Conservation (phyloP, 2,113 vertebrate genomes). For the Heliornis fulica region DNA sequence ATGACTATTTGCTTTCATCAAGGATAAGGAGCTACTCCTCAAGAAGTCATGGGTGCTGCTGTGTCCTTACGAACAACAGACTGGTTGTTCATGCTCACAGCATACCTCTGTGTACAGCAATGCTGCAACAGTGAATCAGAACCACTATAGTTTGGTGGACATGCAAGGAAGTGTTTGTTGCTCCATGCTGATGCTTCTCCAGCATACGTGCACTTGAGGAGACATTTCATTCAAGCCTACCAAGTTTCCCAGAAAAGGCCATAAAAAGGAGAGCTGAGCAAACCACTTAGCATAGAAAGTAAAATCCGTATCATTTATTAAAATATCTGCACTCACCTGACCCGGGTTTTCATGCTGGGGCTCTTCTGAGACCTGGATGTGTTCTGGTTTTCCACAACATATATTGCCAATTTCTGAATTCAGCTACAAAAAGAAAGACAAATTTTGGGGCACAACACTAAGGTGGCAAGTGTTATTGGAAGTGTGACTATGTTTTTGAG, state of each 20-base stretch:
- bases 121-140: fast-evolving
- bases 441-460: neutral
- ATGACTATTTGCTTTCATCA: neutral
- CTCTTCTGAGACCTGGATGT: neutral
- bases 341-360: neutral
- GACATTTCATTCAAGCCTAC: neutral
- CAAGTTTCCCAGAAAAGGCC: neutral
- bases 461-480: neutral
- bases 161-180: neutral
- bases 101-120: fast-evolving
- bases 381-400: neutral
- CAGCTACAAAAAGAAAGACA: neutral
- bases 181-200: neutral
- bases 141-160: neutral
- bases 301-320: neutral
- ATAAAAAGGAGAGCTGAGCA: neutral
- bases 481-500: neutral
- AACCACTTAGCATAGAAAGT: neutral
- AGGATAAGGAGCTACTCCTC: neutral
- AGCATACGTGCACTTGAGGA: neutral
- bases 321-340: neutral
- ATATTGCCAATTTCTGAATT: neutral
- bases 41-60: neutral
- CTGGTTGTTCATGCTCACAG: neutral
- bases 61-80: neutral